Conservation (phyloP, 2,888 invertebrate genomes). For the Apantesis nais region DNA sequence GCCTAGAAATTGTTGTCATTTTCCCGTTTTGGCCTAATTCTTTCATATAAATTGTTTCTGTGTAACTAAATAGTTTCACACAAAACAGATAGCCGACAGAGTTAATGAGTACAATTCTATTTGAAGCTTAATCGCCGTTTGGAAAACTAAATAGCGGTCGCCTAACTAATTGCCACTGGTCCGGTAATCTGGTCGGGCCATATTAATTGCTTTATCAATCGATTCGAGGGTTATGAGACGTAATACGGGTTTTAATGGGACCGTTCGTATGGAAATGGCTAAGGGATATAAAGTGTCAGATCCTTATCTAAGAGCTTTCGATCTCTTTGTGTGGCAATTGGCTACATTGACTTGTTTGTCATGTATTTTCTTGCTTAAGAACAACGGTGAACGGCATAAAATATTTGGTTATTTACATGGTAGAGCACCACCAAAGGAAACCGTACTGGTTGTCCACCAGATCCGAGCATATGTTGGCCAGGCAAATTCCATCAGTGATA, state of each 20-base stretch:
- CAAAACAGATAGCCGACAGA: conserved; percentile 11
- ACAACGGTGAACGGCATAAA: neutral
- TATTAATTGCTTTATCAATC: conserved; percentile 48
- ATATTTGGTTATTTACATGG: no score
- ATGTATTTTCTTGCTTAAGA: neutral
- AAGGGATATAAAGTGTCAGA: conserved; percentile 28
- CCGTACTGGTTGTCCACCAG: no score
- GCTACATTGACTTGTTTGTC: conserved; percentile 11
- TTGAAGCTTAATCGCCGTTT: conserved; percentile 41
- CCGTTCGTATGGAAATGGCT: conserved; percentile 22
- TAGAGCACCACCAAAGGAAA: no score
- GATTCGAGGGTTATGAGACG: conserved; percentile 38
- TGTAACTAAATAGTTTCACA: conserved; percentile 8
- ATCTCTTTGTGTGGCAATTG: conserved; percentile 1
- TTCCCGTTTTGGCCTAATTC: no score
- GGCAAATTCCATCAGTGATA: neutral
- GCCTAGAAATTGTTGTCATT: no score
- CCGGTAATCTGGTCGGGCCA: conserved; percentile 40
- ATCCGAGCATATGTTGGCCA: no score
- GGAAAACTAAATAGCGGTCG: conserved; percentile 49
- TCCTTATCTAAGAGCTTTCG: conserved; percentile 22
- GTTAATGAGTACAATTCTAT: conserved; percentile 25
- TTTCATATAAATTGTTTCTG: neutral
- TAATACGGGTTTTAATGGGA: conserved; percentile 25
- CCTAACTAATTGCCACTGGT: conserved; percentile 42